These are phyloP conservation scores for Apostichopus leukothele DNA, from an alignment of 53 echinoderm and acorn worm species.

Conservation along the genomic window DNA sequence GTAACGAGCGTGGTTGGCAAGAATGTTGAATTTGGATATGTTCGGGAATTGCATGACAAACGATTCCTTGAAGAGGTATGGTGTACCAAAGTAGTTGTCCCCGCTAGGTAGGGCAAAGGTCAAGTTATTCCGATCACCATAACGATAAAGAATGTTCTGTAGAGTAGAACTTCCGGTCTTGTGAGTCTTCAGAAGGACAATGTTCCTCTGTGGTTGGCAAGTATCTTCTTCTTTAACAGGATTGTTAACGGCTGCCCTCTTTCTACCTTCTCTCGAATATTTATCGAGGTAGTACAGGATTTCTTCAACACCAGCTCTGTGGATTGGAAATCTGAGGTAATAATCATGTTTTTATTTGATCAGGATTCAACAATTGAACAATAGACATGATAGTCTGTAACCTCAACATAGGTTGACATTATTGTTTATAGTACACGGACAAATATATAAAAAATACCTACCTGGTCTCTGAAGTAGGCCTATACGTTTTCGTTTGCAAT, in stretches of 20 bases:
- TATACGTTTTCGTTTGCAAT: no score
- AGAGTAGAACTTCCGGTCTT: conserved; percentile 81
- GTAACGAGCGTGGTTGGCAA: conserved; percentile 83
- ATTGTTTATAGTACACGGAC: no score
- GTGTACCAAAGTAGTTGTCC: conserved; percentile 66
- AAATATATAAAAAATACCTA: no score
- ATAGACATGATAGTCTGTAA: no score
- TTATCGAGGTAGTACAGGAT: not conserved
- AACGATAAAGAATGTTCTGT: conserved; percentile 84
- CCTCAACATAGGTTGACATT: no score
- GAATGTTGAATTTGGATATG: conserved; percentile 53
- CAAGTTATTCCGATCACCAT: conserved; percentile 61
- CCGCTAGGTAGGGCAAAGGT: conserved; percentile 69
- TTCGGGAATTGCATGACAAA: conserved; percentile 48
- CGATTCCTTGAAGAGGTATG: conserved; percentile 13
- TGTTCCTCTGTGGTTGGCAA: conserved; percentile 59
- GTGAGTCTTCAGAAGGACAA: conserved; percentile 80
- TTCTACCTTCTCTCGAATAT: no score
- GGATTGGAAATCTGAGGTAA: not conserved
- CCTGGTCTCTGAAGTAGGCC: no score
- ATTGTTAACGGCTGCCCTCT: no score
- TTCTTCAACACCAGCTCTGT: not conserved
- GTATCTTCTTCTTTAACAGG: not conserved
- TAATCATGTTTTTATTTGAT: no score
- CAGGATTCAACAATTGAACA: no score